Conservation (phyloP, 1,140 invertebrate genomes). For the Drosophila ananassae region DNA sequence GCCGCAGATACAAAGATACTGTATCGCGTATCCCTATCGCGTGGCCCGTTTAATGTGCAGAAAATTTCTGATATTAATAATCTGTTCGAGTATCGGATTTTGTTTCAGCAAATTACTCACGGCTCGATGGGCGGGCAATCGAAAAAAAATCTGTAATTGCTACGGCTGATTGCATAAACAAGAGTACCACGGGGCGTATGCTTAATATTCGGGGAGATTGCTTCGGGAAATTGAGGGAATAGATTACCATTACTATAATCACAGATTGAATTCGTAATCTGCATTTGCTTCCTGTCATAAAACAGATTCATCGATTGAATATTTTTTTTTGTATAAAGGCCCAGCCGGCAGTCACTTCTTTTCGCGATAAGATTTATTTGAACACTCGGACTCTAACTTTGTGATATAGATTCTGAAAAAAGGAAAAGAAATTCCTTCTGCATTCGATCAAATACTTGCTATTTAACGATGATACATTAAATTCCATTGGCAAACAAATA, state of each 20-base stretch:
- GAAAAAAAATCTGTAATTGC: constrained; percentile 22
- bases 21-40: constrained; percentile 16
- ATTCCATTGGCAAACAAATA: constrained; percentile 21
- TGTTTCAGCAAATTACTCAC: constrained; percentile 51
- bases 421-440: constrained; percentile 26
- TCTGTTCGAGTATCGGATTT: constrained; percentile 43
- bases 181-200: constrained; percentile 58
- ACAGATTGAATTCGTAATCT: constrained; percentile 29
- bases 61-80: constrained; percentile 66
- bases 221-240: constrained; percentile 15
- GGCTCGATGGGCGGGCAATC: constrained; percentile 38
- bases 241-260: constrained; percentile 21
- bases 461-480: constrained; percentile 33
- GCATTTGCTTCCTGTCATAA: constrained; percentile 16
- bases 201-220: constrained; percentile 49
- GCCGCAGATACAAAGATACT: constrained; percentile 16
- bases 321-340: not conserved
- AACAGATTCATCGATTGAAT: constrained; percentile 7
- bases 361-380: constrained; percentile 31
- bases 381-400: not conserved
- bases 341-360: not conserved
- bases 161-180: constrained; percentile 45
- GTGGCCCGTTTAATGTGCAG: constrained; percentile 55
- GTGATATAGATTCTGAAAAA: constrained; percentile 8
- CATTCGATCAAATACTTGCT: constrained; percentile 40